Conservation (phyloP, 2,113 vertebrate species). For the Siniperca chuatsi region DNA sequence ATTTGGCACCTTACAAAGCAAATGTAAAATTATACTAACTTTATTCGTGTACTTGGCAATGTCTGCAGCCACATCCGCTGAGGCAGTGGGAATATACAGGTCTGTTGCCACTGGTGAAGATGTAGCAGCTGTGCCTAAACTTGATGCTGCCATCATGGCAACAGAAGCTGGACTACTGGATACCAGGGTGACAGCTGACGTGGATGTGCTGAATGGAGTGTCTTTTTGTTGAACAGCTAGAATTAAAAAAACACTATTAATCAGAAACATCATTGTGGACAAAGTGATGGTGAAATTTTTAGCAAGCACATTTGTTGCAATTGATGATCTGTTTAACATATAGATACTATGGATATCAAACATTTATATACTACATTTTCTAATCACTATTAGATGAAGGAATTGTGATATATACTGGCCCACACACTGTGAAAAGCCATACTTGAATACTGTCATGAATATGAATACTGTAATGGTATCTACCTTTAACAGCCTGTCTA, state of each 20-base stretch:
- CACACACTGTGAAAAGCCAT: background rate
- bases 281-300: background rate
- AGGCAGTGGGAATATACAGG: constrained; percentile 93
- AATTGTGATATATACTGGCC: background rate
- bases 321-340: background rate
- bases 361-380: background rate
- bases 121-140: constrained; percentile 83
- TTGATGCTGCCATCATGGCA: constrained; percentile 87
- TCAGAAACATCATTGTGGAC: background rate
- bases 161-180: constrained; percentile 90
- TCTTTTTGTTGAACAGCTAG: constrained; percentile 97
- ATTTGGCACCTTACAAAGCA: background rate
- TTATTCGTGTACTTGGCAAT: constrained; percentile 99
- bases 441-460: background rate
- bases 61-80: constrained; percentile 96
- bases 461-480: background rate
- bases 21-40: constrained; percentile 81
- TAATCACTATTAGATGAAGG: background rate
- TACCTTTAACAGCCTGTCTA: constrained; percentile 97
- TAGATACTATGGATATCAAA: background rate
- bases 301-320: background rate
- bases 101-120: constrained; percentile 84
- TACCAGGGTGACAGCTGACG: constrained; percentile 93
- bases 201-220: constrained; percentile 90
- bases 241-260: background rate